Conservation (phyloP, 2,113 vertebrate genomes). For the Amazona guildingii region DNA sequence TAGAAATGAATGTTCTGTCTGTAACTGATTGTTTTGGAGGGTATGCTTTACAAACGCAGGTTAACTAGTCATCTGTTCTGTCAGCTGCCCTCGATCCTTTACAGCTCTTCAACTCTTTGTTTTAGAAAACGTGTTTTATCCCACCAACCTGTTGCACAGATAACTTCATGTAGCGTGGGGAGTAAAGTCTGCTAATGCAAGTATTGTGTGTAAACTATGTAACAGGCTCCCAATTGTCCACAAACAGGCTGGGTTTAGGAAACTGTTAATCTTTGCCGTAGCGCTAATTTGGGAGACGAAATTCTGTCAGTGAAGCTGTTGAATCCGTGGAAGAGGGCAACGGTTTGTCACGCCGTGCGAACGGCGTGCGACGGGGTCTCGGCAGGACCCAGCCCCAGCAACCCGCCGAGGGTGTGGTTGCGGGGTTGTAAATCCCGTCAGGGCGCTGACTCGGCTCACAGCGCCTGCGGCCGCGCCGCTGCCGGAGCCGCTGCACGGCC, state of each 20-base stretch:
- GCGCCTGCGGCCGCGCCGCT: background rate
- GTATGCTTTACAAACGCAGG: background rate
- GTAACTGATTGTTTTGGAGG: background rate
- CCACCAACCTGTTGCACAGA: background rate
- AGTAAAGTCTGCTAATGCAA: background rate
- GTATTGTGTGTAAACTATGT: background rate
- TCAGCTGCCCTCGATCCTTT: background rate
- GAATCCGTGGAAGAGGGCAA: background rate
- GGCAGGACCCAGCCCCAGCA: background rate
- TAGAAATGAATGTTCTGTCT: background rate
- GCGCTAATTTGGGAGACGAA: background rate
- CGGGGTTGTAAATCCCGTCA: slow-evolving; percentile 68
- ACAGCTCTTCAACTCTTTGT: background rate
- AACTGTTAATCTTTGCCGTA: background rate
- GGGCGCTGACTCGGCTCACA: background rate
- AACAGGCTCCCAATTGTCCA: background rate
- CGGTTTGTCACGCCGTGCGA: background rate
- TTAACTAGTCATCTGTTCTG: background rate
- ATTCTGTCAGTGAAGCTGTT: background rate
- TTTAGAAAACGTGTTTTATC: background rate
- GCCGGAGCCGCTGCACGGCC: background rate
- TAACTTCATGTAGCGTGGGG: background rate
- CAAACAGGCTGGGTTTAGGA: background rate
- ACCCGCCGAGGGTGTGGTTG: slow-evolving; percentile 76
- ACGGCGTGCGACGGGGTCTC: background rate